Evolutionary conservation across 2,113 vertebrate genomes (phyloP).

Genomic region (Sebastes schlegelii): DNA sequence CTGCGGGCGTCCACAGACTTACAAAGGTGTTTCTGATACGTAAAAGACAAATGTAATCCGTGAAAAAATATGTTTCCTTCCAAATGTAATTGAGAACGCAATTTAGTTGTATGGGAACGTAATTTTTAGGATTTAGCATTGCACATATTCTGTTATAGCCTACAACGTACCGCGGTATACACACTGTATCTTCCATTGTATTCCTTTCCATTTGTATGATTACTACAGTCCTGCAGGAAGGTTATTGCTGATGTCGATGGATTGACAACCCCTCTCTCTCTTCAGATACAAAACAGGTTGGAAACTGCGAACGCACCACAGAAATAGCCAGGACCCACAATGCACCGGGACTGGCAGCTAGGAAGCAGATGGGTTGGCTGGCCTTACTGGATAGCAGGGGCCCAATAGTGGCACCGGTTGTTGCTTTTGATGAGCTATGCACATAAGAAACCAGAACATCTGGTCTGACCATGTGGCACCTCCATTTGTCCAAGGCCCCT

Average conservation of each 20-base stretch:
- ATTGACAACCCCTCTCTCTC: slow-evolving; percentile 10
- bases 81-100: too few species aligned
- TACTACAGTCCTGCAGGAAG: neutral
- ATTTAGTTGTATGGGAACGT: too few species aligned
- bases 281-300: slow-evolving; percentile 46
- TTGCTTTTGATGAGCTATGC: slow-evolving; percentile 88
- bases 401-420: slow-evolving; percentile 81
- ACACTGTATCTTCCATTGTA: neutral
- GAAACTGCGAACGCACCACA: slow-evolving; percentile 35
- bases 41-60: too few species aligned
- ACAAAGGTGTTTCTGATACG: too few species aligned
- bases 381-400: slow-evolving; percentile 72
- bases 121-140: too few species aligned
- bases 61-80: too few species aligned
- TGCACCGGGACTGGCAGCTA: slow-evolving; percentile 74
- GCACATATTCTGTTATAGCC: neutral
- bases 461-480: slow-evolving; percentile 90
- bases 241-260: slow-evolving; percentile 11
- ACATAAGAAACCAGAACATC: slow-evolving; percentile 90
- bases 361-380: slow-evolving; percentile 90
- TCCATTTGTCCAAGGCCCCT: slow-evolving; percentile 83
- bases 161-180: neutral
- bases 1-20: too few species aligned
- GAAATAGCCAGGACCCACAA: slow-evolving; percentile 74
- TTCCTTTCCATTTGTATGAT: neutral